These are phyloP conservation scores for Taxidea taxus DNA, from an alignment of 2,113 vertebrate species.

Conservation along the genomic window DNA sequence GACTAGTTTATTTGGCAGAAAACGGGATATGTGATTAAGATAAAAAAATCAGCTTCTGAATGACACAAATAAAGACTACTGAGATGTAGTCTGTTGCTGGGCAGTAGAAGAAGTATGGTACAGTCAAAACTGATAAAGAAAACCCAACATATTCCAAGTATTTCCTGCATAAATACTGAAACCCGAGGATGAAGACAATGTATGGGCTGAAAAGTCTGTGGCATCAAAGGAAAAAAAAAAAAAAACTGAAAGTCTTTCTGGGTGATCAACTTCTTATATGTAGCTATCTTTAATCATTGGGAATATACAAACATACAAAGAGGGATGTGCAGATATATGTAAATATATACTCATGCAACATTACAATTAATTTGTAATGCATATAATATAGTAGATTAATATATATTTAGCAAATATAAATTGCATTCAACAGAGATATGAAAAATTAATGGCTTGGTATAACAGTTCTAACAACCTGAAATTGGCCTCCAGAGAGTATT, in stretches of 20 bases:
- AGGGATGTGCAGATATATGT: background rate
- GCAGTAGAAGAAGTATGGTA: background rate
- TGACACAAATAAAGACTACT: background rate
- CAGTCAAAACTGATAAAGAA: too few species aligned
- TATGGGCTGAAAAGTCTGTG: background rate
- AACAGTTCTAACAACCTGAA: background rate
- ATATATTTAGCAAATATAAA: background rate
- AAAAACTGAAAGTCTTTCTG: background rate
- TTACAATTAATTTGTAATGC: background rate
- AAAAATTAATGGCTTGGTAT: background rate
- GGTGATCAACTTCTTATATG: background rate
- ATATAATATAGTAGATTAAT: background rate
- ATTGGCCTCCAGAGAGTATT: background rate
- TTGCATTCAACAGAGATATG: background rate
- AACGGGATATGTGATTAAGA: background rate
- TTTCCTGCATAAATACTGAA: background rate
- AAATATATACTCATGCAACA: background rate
- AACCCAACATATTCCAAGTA: rapidly evolving
- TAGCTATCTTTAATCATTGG: background rate
- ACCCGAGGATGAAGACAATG: background rate
- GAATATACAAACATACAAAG: background rate
- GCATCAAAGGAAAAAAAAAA: background rate
- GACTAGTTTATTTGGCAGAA: background rate
- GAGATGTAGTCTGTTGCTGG: background rate
- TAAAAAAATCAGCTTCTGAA: background rate